Conservation (phyloP, 2,113 vertebrate species). For the Oxyura jamaicensis region DNA sequence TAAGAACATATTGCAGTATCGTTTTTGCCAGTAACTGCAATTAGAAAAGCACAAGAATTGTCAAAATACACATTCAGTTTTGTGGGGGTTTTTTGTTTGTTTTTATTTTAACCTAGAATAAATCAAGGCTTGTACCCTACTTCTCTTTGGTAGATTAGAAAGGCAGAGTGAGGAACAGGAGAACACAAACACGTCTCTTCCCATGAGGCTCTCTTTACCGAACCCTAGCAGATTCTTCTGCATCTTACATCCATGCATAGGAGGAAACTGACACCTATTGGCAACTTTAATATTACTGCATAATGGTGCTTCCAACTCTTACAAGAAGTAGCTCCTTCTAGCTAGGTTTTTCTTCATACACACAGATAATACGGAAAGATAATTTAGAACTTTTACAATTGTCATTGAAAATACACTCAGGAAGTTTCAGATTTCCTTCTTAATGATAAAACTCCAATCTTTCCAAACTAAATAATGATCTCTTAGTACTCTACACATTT, state of each 20-base stretch:
- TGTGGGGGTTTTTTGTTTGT: neutral
- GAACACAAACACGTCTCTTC: neutral
- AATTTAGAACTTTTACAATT: neutral
- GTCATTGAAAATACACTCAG: neutral
- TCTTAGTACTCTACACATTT: neutral
- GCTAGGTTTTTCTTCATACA: neutral
- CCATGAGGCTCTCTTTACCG: neutral
- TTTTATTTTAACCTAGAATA: neutral
- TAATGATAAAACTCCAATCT: neutral
- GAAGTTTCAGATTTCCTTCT: neutral
- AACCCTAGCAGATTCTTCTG: neutral
- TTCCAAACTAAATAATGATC: neutral
- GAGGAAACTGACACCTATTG: slow-evolving; percentile 74
- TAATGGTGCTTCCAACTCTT: neutral
- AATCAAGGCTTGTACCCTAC: neutral
- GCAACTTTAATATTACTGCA: slow-evolving; percentile 65
- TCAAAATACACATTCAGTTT: neutral
- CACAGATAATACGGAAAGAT: neutral
- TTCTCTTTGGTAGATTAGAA: neutral
- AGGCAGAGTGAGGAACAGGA: neutral
- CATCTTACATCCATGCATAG: neutral
- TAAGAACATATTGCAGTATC: neutral
- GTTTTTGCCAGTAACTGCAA: neutral
- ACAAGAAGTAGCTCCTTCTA: neutral
- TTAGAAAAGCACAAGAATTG: neutral